Evolutionary conservation across 2,797 vertebrate genomes (phyloP).

Genomic region (Acrossocheilus fasciatus): DNA sequence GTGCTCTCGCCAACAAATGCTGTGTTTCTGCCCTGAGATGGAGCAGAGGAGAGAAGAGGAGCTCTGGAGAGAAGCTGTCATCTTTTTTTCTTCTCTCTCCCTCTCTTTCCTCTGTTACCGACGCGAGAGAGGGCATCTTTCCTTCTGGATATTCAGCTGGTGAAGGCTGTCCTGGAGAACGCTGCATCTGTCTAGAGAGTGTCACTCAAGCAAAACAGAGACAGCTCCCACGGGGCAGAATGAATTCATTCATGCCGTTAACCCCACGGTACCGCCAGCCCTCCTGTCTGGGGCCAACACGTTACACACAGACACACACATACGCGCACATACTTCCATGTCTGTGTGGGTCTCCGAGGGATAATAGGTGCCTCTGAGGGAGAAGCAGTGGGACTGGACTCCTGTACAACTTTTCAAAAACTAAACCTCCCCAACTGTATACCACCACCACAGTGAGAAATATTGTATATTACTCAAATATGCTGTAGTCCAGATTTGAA

Average conservation of each 20-base stretch:
- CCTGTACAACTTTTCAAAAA: neutral
- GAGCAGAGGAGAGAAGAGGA: slow-evolving; percentile 55
- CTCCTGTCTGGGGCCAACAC: slow-evolving; percentile 40
- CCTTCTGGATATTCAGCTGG: slow-evolving; percentile 79
- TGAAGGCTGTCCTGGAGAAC: slow-evolving; percentile 69
- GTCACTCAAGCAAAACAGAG: slow-evolving; percentile 71
- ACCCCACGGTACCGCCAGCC: slow-evolving; percentile 40
- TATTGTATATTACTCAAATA: neutral
- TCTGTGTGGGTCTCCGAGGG: slow-evolving; percentile 55
- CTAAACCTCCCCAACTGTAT: neutral
- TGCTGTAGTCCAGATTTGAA: neutral
- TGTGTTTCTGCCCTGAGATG: slow-evolving; percentile 69
- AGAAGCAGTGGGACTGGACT: neutral
- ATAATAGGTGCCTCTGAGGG: slow-evolving; percentile 43
- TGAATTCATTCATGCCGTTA: slow-evolving; percentile 61
- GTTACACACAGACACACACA: slow-evolving; percentile 39
- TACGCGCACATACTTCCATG: neutral
- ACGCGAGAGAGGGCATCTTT: slow-evolving; percentile 60
- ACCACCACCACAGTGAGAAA: neutral
- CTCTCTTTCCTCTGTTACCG: slow-evolving; percentile 22
- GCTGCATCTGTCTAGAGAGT: slow-evolving; percentile 60
- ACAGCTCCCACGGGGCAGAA: slow-evolving; percentile 65
- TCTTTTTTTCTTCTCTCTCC: slow-evolving; percentile 66
- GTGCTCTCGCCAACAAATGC: slow-evolving; percentile 70
- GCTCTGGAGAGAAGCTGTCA: slow-evolving; percentile 78